Evolutionary conservation across 2,797 vertebrate genomes (phyloP).

Genomic region (Typhlichthys eigenmanni): DNA sequence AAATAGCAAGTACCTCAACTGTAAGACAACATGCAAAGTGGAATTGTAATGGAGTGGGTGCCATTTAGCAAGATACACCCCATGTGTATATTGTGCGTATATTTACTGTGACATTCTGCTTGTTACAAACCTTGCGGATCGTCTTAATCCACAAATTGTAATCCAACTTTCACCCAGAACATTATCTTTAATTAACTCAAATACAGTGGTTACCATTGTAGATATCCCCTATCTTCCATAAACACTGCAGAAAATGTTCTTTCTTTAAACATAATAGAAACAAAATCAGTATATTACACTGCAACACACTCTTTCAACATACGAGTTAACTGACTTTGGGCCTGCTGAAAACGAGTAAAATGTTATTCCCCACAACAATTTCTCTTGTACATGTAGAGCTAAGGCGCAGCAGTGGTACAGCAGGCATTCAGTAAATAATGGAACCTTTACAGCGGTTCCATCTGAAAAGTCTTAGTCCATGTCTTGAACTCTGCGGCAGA

Average conservation of each 20-base stretch:
- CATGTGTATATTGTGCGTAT: conserved; percentile 56
- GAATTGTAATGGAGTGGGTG: conserved; percentile 6
- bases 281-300: too few relatives aligned
- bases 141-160: conserved; percentile 10
- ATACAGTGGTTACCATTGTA: conserved; percentile 4
- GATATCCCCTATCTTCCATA: conserved; percentile 1
- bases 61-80: conserved; percentile 9
- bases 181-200: background rate
- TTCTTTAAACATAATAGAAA: too few relatives aligned
- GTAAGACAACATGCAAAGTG: conserved; percentile 25
- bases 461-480: conserved; percentile 54
- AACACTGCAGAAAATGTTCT: too few relatives aligned
- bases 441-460: background rate
- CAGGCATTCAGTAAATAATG: background rate
- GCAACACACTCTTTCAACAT: too few relatives aligned
- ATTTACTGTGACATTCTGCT: conserved; percentile 23
- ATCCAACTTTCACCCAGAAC: background rate
- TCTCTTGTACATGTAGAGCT: background rate
- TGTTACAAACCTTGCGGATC: background rate
- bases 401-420: background rate
- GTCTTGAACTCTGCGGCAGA: conserved; percentile 86
- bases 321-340: too few relatives aligned
- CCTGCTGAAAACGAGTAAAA: too few relatives aligned
- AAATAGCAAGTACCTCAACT: conserved; percentile 28
- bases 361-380: background rate